Percentiles rank a stretch among this genome's conserved stretches.
Evolutionary conservation across 1,140 invertebrate genomes (phyloP).

Genomic region (Diplogasteroides magnus): DNA sequence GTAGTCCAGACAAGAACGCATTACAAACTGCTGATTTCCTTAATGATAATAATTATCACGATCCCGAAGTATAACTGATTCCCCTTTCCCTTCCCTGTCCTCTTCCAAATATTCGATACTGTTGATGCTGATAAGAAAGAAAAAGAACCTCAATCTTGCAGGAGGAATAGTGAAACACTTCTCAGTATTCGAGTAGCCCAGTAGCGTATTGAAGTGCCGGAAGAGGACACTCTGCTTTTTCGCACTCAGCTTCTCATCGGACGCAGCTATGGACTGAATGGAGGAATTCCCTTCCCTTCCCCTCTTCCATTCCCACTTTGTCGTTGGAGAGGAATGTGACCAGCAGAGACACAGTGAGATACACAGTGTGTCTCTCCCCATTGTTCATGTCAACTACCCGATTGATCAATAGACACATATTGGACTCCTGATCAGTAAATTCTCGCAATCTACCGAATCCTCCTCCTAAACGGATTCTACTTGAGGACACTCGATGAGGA

Average conservation of each 20-base stretch:
- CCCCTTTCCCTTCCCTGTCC: neutral
- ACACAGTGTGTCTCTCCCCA: slow-evolving; percentile 87
- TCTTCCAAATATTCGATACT: no score
- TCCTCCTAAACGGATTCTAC: slow-evolving; percentile 16
- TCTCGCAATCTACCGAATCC: slow-evolving; percentile 56
- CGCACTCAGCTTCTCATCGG: slow-evolving; percentile 33
- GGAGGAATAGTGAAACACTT: slow-evolving; percentile 83
- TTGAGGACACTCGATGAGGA: no score
- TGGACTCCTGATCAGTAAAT: slow-evolving; percentile 62
- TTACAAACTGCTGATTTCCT: slow-evolving; percentile 87
- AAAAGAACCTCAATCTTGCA: slow-evolving; percentile 73
- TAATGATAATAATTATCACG: slow-evolving; percentile 42
- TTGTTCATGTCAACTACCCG: slow-evolving; percentile 84
- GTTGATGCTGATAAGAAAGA: no score
- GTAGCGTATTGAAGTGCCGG: slow-evolving; percentile 80
- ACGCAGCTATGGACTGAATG: slow-evolving; percentile 61
- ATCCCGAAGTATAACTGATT: neutral
- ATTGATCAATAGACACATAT: slow-evolving; percentile 62
- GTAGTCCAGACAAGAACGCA: slow-evolving; percentile 83
- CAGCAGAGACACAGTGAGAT: slow-evolving; percentile 85
- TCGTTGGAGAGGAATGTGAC: slow-evolving; percentile 71
- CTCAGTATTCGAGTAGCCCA: slow-evolving; percentile 87
- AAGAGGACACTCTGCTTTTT: slow-evolving; percentile 67
- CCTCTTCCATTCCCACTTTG: no score
- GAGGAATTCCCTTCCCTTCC: no score